These are phyloP conservation scores for Champsocephalus esox DNA, from an alignment of 2,797 vertebrate genomes.

Conservation along the genomic window DNA sequence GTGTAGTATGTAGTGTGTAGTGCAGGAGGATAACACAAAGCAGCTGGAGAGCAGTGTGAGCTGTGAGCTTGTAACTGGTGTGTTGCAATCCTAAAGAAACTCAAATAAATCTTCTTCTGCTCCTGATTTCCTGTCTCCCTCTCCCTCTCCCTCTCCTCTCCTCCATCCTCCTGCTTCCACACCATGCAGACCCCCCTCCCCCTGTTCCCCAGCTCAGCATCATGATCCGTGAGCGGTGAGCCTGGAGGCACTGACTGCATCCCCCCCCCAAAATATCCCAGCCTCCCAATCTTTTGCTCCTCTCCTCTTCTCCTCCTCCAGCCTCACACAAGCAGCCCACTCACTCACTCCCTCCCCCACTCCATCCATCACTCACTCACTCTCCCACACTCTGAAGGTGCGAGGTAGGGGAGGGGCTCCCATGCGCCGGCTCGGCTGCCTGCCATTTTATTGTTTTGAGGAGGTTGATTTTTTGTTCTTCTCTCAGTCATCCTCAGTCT, in stretches of 20 bases:
- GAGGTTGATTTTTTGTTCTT: slow-evolving; percentile 35
- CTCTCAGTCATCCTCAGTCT: slow-evolving; percentile 42
- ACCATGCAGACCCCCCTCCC: slow-evolving; percentile 21
- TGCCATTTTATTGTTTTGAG: slow-evolving; percentile 76
- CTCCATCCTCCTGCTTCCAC: slow-evolving; percentile 21
- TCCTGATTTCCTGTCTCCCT: slow-evolving; percentile 2
- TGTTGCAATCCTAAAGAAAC: slow-evolving; percentile 12
- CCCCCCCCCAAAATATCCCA: slow-evolving; percentile 36
- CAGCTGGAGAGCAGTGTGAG: slow-evolving; percentile 13
- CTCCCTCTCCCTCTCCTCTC: background rate
- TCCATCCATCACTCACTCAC: slow-evolving; percentile 30
- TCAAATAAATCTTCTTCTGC: background rate
- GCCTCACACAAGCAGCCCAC: slow-evolving; percentile 20
- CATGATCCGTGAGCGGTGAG: slow-evolving; percentile 60
- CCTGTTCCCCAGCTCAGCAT: slow-evolving; percentile 43
- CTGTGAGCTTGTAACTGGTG: slow-evolving; percentile 17
- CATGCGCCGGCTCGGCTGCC: slow-evolving; percentile 43
- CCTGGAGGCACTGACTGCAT: slow-evolving; percentile 44
- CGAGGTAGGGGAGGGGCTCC: slow-evolving; percentile 53
- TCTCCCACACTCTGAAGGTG: slow-evolving; percentile 44
- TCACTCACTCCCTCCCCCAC: slow-evolving; percentile 4
- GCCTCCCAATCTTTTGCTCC: slow-evolving; percentile 43
- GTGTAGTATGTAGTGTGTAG: slow-evolving; percentile 17
- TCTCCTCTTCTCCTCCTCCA: slow-evolving; percentile 35
- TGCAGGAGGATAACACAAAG: slow-evolving; percentile 44